A percentile compares a stretch with the other conserved stretches of the same genome.
phyloP scores from a whole-genome alignment of 2,113 vertebrate genomes.

The Amphilophus citrinellus region DNA sequence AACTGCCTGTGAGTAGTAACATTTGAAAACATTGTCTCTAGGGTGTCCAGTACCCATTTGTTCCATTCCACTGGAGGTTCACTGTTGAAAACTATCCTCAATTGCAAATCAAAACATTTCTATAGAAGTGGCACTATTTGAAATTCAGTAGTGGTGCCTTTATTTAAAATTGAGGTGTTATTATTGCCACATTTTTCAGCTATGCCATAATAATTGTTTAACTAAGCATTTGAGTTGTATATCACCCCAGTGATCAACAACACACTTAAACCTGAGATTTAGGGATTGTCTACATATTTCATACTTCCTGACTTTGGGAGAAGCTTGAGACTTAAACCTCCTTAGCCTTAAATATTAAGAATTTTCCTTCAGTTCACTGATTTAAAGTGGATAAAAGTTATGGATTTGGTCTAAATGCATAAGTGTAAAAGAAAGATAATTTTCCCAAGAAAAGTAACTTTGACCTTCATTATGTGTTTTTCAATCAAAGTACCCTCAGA shows the following conservation, averaged over 20 bases:
- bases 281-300: background rate
- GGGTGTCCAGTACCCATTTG: background rate
- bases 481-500: background rate
- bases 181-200: background rate
- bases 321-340: background rate
- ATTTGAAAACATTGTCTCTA: background rate
- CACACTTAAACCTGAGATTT: background rate
- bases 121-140: too few species aligned
- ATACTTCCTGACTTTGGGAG: background rate
- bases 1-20: background rate
- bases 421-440: background rate
- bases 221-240: background rate
- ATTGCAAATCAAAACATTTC: too few species aligned
- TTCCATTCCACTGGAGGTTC: too few species aligned
- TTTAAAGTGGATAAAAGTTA: background rate
- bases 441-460: background rate
- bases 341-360: background rate
- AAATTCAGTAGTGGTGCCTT: background rate
- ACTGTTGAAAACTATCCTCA: too few species aligned
- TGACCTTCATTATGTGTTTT: background rate
- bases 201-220: background rate
- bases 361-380: background rate
- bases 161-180: background rate
- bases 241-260: background rate
- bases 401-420: background rate